Percentiles rank a stretch among this genome's conserved stretches.
Evolutionary conservation across 2,113 vertebrate species (phyloP).

Genomic region (Otus sunia): DNA sequence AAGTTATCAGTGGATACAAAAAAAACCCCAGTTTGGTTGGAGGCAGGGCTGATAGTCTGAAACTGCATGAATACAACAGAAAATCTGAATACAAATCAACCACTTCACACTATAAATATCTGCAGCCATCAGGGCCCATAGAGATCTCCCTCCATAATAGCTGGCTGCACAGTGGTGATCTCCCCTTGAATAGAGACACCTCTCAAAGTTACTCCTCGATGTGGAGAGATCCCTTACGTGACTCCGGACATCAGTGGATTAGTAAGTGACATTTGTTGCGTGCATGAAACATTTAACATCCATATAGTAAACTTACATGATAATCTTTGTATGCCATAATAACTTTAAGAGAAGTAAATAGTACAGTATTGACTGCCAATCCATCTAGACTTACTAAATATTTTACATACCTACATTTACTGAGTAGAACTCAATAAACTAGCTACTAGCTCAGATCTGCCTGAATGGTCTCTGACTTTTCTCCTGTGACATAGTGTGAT

Average conservation of each 20-base stretch:
- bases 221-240: background rate
- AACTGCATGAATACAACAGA: background rate
- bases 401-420: background rate
- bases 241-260: fast-evolving
- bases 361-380: background rate
- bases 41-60: background rate
- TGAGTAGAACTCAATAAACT: background rate
- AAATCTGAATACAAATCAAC: background rate
- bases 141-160: background rate
- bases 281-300: background rate
- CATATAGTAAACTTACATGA: fast-evolving
- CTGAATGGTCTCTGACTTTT: background rate
- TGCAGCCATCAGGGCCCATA: background rate
- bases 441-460: background rate
- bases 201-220: background rate
- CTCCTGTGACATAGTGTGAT: background rate
- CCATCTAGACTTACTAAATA: background rate
- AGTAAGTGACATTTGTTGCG: background rate
- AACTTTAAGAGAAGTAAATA: background rate
- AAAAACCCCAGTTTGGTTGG: background rate
- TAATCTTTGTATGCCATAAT: background rate
- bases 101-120: background rate
- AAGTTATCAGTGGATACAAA: no score
- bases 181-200: fast-evolving
- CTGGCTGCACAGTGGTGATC: fast-evolving